A percentile compares a stretch with the other conserved stretches of the same genome.
Evolutionary conservation across 2,888 invertebrate genomes (phyloP).

Genomic region (Drosophila affinis): DNA sequence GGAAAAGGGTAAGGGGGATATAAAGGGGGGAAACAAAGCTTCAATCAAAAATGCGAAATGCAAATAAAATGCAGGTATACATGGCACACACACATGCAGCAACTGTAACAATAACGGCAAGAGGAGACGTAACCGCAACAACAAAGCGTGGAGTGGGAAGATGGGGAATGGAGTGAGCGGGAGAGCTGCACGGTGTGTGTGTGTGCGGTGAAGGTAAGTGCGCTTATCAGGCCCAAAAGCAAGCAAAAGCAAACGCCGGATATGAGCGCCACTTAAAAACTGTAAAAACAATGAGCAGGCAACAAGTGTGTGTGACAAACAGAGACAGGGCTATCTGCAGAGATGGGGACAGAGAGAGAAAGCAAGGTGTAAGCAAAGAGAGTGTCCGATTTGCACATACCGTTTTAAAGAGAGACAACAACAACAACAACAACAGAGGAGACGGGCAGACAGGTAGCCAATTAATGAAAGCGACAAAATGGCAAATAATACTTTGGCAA

Average conservation of each 20-base stretch:
- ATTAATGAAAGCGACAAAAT: conserved; percentile 77
- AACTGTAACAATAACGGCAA: conserved; percentile 42
- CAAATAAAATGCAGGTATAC: conserved; percentile 44
- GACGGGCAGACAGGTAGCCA: conserved; percentile 60
- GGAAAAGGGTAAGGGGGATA: neutral
- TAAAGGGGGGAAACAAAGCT: neutral
- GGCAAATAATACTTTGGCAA: conserved; percentile 60
- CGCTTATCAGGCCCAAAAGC: conserved; percentile 73
- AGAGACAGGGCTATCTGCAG: conserved; percentile 6
- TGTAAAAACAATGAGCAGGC: conserved; percentile 71
- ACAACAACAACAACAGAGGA: conserved; percentile 5
- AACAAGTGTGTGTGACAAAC: conserved; percentile 65
- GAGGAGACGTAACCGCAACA: conserved; percentile 11
- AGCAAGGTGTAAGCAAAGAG: conserved; percentile 24
- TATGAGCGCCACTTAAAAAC: conserved; percentile 80
- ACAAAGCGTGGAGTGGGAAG: conserved; percentile 3
- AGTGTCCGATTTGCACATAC: conserved; percentile 42
- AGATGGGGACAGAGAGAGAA: conserved; percentile 22
- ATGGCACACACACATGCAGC: conserved; percentile 1
- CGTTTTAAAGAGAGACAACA: conserved; percentile 35
- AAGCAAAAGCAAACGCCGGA: conserved; percentile 72
- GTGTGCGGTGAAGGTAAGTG: conserved; percentile 50
- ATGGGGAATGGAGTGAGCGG: neutral
- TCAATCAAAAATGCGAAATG: conserved; percentile 45
- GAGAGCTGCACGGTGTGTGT: neutral